phyloP scores from a whole-genome alignment of 2,888 invertebrate genomes.

The Leptothorax acervorum region DNA sequence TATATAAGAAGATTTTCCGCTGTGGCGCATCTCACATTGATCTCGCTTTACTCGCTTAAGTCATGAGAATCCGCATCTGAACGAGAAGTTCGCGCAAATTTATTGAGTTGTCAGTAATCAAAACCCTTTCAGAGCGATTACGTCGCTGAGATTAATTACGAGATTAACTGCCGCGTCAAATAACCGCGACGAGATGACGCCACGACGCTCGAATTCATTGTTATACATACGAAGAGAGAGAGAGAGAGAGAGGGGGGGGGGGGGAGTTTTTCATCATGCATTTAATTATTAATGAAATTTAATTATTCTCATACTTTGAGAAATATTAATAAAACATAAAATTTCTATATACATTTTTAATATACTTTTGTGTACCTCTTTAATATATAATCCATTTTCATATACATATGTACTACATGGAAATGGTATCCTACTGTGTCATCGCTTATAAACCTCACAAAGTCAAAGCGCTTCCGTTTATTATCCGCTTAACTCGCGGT shows the following conservation, averaged over 20 bases:
- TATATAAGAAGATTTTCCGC: conserved; percentile 8
- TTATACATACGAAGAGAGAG: background rate
- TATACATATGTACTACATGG: background rate
- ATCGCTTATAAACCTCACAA: background rate
- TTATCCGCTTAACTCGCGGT: conserved; percentile 64
- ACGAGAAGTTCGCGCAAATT: conserved; percentile 15
- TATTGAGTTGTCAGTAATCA: conserved; percentile 19
- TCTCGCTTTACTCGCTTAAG: conserved; percentile 12
- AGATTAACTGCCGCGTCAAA: conserved; percentile 13
- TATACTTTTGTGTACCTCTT: background rate
- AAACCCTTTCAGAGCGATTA: conserved; percentile 27
- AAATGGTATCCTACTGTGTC: background rate
- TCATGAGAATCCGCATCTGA: conserved; percentile 8
- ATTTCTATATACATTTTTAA: background rate
- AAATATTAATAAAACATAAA: background rate
- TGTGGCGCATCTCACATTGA: background rate
- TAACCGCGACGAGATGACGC: background rate
- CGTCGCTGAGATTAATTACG: conserved; percentile 11
- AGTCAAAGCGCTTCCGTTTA: conserved; percentile 50
- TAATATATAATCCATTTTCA: background rate
- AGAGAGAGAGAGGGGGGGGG: background rate
- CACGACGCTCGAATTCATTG: background rate
- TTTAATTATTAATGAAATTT: background rate
- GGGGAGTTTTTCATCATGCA: background rate
- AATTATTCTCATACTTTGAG: background rate